Conservation (phyloP, 2,797 vertebrate genomes). For the Allobates femoralis region DNA sequence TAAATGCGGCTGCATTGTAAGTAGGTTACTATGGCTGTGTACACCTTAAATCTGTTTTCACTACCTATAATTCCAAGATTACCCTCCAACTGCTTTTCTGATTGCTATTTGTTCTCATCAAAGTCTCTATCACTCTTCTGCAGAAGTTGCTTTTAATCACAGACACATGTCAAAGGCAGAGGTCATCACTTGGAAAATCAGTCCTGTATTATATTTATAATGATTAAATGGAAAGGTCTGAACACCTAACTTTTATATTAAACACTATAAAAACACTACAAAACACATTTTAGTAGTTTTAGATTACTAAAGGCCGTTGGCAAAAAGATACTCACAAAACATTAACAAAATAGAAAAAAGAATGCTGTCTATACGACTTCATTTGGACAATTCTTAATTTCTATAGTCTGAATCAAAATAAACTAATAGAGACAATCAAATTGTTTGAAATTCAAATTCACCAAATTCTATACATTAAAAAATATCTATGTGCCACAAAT, state of each 20-base stretch:
- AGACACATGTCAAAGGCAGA: constrained; percentile 14
- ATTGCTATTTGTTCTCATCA: constrained; percentile 56
- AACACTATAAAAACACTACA: constrained; percentile 38
- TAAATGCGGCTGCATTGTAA: constrained; percentile 22
- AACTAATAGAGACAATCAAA: no score
- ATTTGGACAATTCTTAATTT: background rate
- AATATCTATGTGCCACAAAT: no score
- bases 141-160: constrained; percentile 47
- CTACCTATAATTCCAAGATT: constrained; percentile 38
- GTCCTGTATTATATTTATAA: constrained; percentile 23
- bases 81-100: constrained; percentile 55
- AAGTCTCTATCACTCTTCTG: constrained; percentile 26
- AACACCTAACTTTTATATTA: constrained; percentile 35
- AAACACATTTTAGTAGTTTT: constrained; percentile 50
- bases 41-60: constrained; percentile 39
- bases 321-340: constrained; percentile 46
- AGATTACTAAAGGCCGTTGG: constrained; percentile 36
- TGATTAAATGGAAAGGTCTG: constrained; percentile 21
- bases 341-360: constrained; percentile 44
- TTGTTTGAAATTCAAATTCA: no score
- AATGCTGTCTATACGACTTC: background rate
- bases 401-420: background rate
- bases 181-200: constrained; percentile 36
- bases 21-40: constrained; percentile 27
- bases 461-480: no score